These are phyloP conservation scores for Istiophorus platypterus DNA, from an alignment of 2,113 vertebrate genomes.

Conservation along the genomic window DNA sequence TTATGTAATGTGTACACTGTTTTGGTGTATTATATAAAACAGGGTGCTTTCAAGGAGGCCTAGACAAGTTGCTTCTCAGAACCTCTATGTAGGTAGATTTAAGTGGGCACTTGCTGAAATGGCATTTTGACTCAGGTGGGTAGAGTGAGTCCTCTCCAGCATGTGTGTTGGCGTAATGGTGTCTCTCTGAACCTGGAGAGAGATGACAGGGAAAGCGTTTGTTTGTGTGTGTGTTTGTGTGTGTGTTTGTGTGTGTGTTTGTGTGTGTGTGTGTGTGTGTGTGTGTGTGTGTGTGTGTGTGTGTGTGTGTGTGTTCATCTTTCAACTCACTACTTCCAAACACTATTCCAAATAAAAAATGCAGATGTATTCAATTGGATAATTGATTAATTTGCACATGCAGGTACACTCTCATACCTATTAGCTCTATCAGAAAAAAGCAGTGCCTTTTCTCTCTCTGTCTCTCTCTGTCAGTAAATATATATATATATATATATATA, in stretches of 20 bases:
- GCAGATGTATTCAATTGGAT: slow-evolving; percentile 44
- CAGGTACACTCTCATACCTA: not conserved
- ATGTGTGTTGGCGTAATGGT: slow-evolving; percentile 71
- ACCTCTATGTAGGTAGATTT: slow-evolving; percentile 65
- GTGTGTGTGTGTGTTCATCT: slow-evolving; percentile 23
- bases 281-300: slow-evolving; percentile 24
- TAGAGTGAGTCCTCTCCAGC: slow-evolving; percentile 61
- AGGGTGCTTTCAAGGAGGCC: slow-evolving; percentile 32
- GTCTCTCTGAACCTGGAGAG: slow-evolving; percentile 47
- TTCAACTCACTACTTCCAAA: slow-evolving; percentile 62
- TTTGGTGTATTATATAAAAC: slow-evolving; percentile 45
- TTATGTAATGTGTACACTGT: not conserved
- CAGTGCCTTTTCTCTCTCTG: not conserved
- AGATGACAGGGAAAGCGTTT: slow-evolving; percentile 19
- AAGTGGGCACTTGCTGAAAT: slow-evolving; percentile 75
- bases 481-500: too few species aligned
- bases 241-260: slow-evolving; percentile 23
- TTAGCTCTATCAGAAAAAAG: not conserved
- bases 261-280: slow-evolving; percentile 30
- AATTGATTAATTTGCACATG: slow-evolving; percentile 21
- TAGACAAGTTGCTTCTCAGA: slow-evolving; percentile 34
- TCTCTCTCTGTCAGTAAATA: too few species aligned
- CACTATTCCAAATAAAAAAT: slow-evolving; percentile 51
- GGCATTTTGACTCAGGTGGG: slow-evolving; percentile 75
- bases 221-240: slow-evolving; percentile 24